Percentiles rank a stretch among this genome's conserved stretches.
Conservation (phyloP, 2,888 invertebrate species). For the Melieria omissa region DNA sequence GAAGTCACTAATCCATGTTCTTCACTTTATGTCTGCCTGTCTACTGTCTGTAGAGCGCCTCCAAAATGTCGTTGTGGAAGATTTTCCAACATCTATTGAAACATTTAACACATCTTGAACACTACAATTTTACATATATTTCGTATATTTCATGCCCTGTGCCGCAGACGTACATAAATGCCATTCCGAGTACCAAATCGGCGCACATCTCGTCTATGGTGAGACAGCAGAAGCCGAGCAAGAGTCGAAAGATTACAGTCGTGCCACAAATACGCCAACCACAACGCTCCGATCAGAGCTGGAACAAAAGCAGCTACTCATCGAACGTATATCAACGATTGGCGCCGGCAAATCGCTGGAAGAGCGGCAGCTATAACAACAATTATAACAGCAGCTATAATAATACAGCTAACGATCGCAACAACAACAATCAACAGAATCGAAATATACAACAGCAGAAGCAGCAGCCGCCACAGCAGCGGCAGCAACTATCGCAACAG, state of each 20-base stretch:
- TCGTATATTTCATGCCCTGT: background rate
- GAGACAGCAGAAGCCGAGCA: conserved; percentile 52
- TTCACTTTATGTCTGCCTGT: too few species aligned
- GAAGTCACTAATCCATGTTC: too few species aligned
- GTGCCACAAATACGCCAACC: conserved; percentile 46
- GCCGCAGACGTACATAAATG: conserved; percentile 54
- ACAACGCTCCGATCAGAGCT: conserved; percentile 49
- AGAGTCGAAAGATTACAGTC: conserved; percentile 42
- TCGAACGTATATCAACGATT: conserved; percentile 47
- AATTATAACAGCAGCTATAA: conserved; percentile 30
- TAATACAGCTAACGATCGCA: conserved; percentile 36
- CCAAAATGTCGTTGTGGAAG: too few species aligned
- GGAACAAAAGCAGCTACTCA: conserved; percentile 52
- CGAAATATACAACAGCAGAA: conserved; percentile 38
- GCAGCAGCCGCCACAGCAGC: conserved; percentile 17
- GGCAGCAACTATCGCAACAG: background rate
- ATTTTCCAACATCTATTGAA: background rate
- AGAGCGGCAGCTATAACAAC: background rate
- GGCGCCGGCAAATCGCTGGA: conserved; percentile 36
- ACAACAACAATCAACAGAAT: conserved; percentile 35
- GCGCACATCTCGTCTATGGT: conserved; percentile 62
- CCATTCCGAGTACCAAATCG: conserved; percentile 55
- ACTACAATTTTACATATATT: conserved; percentile 2
- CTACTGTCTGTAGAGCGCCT: too few species aligned
- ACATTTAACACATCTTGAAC: background rate